Evolutionary conservation across 2,888 invertebrate species (phyloP), one percentile per base, ranked within the genome.

Genomic region (Ischnura elegans): DNA sequence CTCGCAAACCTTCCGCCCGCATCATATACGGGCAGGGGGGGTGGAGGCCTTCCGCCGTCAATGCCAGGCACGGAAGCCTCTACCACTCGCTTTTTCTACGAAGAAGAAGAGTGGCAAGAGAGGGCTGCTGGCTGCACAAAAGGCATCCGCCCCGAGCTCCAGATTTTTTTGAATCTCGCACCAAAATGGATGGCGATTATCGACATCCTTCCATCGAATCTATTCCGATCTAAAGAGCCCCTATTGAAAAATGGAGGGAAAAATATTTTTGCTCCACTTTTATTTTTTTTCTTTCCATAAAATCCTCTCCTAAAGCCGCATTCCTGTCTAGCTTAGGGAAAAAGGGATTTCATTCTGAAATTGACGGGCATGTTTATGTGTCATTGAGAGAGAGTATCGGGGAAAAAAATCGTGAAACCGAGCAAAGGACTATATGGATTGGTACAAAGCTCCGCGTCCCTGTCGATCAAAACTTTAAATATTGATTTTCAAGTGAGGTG

Each of bases 101-200:
- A 61, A 25, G 61, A 61, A n/a, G 61, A 13, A 61, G n/a, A 51
- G 13, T 51, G 13, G 8, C 4, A 10, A n/a, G n/a, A n/a, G 61
- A 8, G 47, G 47, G 47, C 5, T 5, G 47, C 47, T 13, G 47
- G 51, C 51, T 51, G 51, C 2, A 42, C 85, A 85, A 85, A 85
- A 85, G 85, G 21, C 61, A 76, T 85, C 21, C 45, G 86, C 43
- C 46, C n/a, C 2, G 43, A 46, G 86, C 86, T 10, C n/a, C n/a
- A n/a, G n/a, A 86, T 86, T 86, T 86, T 85, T 51, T 86, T n/a
- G 46, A 25, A 86, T 86, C 45, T 43, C 45, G 13, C 86, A n/a
- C 86, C 46, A 25, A 45, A 86, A 43, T 86, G 46, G 45, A 86
- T 45, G 45, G 46, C n/a, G 45, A 86, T 86, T 86, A 43, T 86